phyloP scores from a whole-genome alignment of 2,888 invertebrate genomes.

The Osedax frankpressi region DNA sequence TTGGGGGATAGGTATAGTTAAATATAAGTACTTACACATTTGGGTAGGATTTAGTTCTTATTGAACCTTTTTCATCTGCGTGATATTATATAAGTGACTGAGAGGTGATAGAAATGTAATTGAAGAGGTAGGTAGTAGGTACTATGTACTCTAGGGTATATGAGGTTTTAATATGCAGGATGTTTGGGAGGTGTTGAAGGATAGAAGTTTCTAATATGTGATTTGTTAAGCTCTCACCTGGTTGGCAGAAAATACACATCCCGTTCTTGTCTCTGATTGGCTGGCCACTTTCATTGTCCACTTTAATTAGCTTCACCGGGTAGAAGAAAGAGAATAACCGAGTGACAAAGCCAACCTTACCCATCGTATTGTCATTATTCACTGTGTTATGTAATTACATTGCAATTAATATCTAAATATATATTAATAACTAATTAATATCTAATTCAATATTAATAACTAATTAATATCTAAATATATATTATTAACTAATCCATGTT shows the following conservation, averaged over 20 bases:
- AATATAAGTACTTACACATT: too few species aligned
- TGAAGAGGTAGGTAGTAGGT: not conserved
- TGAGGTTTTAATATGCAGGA: not conserved
- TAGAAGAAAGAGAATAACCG: slow-evolving; percentile 74
- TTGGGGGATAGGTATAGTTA: too few species aligned
- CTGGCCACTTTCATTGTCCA: slow-evolving; percentile 75
- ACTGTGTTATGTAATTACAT: slow-evolving; percentile 53
- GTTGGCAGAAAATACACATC: slow-evolving; percentile 68
- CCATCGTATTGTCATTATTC: slow-evolving; percentile 74
- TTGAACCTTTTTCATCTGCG: too few species aligned
- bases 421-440: not conserved
- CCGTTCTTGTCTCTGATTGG: slow-evolving; percentile 70
- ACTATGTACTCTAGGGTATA: not conserved
- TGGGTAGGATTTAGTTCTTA: too few species aligned
- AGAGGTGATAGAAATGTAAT: too few species aligned
- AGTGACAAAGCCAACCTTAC: slow-evolving; percentile 78
- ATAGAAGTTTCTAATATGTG: too few species aligned
- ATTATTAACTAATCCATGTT: too few species aligned
- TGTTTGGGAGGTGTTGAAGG: too few species aligned
- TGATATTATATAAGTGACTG: slow-evolving; percentile 43
- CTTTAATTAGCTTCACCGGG: slow-evolving; percentile 83
- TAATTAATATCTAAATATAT: too few species aligned
- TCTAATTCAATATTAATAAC: too few species aligned
- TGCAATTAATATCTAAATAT: too few species aligned
- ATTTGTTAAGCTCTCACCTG: slow-evolving; percentile 49